phyloP scores from a whole-genome alignment of 2,888 invertebrate species.

The Druceiella hillmani region DNA sequence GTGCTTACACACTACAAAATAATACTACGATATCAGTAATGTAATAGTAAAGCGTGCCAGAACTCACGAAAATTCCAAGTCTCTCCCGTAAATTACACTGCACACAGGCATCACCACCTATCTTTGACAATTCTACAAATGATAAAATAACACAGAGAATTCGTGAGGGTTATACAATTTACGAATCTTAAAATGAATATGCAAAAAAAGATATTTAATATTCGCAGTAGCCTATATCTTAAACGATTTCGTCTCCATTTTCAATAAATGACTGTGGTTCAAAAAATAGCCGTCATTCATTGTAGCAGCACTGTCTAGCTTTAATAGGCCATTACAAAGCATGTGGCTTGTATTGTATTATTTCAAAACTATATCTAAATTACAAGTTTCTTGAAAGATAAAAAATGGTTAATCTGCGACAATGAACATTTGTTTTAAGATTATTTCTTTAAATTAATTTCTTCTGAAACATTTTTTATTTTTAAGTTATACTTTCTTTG shows the following conservation, averaged over 20 bases:
- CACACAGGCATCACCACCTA: constrained; percentile 27
- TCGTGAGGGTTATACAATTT: constrained; percentile 32
- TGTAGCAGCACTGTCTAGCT: no score
- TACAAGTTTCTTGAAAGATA: no score
- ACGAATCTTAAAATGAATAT: constrained; percentile 35
- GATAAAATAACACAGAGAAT: constrained; percentile 31
- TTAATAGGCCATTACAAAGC: no score
- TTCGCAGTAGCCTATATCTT: constrained; percentile 42
- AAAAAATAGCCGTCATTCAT: no score
- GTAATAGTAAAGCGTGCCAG: neutral
- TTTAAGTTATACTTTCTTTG: no score
- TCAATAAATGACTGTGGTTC: constrained; percentile 51
- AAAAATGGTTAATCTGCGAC: no score
- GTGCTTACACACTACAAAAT: constrained; percentile 11
- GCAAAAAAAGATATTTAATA: constrained; percentile 40
- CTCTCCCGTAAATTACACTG: constrained; percentile 48
- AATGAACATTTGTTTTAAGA: no score
- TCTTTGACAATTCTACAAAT: constrained; percentile 27
- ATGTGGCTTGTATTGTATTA: no score
- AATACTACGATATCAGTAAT: neutral
- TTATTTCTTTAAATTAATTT: no score
- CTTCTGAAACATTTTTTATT: no score
- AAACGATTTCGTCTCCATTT: constrained; percentile 45
- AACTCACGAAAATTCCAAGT: constrained; percentile 32
- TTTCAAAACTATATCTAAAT: no score